phyloP scores from a whole-genome alignment of 2,113 vertebrate species.

The Apteryx mantelli region DNA sequence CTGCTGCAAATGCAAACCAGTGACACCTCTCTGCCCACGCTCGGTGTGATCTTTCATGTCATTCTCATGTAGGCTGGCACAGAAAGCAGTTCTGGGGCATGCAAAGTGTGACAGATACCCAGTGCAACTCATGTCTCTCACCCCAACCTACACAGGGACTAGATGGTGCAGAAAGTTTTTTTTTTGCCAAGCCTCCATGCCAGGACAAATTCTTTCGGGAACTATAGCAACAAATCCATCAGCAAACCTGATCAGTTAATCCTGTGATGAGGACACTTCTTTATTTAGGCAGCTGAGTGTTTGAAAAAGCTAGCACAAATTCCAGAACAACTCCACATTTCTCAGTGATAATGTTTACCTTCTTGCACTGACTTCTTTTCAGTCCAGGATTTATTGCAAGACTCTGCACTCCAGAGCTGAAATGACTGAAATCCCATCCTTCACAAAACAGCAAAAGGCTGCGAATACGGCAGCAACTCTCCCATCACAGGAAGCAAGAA shows the following conservation, averaged over 20 bases:
- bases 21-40: background rate
- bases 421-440: background rate
- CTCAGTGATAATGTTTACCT: background rate
- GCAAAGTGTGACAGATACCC: background rate
- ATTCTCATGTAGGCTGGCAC: background rate
- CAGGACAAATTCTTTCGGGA: constrained; percentile 5
- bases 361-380: background rate
- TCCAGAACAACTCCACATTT: background rate
- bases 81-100: background rate
- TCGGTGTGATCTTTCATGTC: rapidly evolving
- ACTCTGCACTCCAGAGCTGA: background rate
- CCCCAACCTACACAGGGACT: constrained; percentile 2
- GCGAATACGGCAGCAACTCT: background rate
- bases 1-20: background rate
- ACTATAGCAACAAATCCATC: constrained; percentile 17
- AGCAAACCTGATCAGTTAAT: background rate
- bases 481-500: background rate
- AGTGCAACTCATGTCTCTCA: background rate
- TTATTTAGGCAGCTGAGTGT: background rate
- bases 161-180: background rate
- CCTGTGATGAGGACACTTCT: background rate
- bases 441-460: background rate
- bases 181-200: background rate
- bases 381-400: rapidly evolving
- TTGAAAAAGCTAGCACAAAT: background rate